Evolutionary conservation across 2,113 vertebrate species (phyloP).

Genomic region (Arothron firmamentum): DNA sequence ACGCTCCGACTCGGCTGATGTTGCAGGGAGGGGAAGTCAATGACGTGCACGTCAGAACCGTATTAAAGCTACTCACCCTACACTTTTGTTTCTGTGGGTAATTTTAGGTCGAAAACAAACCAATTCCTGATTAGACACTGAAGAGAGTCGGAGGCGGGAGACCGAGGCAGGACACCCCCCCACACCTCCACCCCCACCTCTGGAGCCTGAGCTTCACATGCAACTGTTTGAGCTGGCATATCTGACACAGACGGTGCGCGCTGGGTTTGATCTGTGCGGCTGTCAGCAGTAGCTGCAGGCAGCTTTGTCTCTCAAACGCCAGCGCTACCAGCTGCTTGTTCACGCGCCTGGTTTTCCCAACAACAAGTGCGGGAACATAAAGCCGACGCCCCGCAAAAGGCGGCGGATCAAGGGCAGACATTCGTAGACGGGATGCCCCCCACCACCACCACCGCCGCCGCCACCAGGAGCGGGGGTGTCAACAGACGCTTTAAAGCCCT

Average conservation of each 20-base stretch:
- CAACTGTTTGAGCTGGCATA: not conserved
- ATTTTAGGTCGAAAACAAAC: not conserved
- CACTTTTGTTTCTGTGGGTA: not conserved
- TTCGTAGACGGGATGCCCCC: too few species aligned
- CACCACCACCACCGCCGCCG: too few species aligned
- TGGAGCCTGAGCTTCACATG: not conserved
- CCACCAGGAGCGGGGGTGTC: not conserved
- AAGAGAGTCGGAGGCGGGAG: not conserved
- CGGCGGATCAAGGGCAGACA: conserved; percentile 10
- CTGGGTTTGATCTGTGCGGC: not conserved
- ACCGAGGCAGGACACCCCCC: too few species aligned
- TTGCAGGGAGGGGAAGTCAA: not conserved
- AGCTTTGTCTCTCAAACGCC: not conserved
- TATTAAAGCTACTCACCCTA: not conserved
- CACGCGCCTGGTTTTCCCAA: not conserved
- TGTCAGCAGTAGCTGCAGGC: not conserved
- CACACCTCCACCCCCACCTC: not conserved
- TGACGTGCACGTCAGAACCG: not conserved
- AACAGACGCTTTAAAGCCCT: not conserved
- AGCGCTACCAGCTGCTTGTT: not conserved
- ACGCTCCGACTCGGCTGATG: conserved; percentile 11
- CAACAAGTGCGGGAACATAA: not conserved
- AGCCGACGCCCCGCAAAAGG: not conserved
- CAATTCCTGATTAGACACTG: not conserved
- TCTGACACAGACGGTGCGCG: not conserved